Evolutionary conservation across 2,888 invertebrate genomes (phyloP).

Genomic region (Holacanthella duospinosa): DNA sequence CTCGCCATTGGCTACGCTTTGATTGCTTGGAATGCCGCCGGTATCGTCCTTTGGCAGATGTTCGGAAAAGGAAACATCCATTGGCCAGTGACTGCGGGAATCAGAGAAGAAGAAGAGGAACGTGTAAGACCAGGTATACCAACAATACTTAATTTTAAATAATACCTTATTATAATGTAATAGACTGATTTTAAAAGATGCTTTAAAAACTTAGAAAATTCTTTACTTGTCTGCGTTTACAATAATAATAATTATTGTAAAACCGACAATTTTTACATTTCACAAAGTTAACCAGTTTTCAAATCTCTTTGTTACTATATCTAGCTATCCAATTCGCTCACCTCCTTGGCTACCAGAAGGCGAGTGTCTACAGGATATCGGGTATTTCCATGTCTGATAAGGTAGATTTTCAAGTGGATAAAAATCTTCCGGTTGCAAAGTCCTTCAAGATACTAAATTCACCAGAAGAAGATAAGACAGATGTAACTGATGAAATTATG

Average conservation of each 20-base stretch:
- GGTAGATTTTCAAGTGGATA: background rate
- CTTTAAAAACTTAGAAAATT: background rate
- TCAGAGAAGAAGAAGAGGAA: conserved; percentile 52
- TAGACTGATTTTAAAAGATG: background rate
- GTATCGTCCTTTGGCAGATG: conserved; percentile 50
- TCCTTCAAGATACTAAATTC: too few species aligned
- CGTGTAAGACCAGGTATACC: conserved; percentile 49
- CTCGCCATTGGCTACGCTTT: conserved; percentile 54
- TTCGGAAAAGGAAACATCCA: conserved; percentile 52
- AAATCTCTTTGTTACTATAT: too few species aligned
- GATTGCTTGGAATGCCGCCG: conserved; percentile 62
- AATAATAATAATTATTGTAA: too few species aligned
- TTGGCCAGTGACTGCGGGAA: conserved; percentile 57
- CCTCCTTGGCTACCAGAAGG: background rate
- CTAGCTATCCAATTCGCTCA: background rate
- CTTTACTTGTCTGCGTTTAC: too few species aligned
- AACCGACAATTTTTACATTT: too few species aligned
- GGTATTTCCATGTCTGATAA: background rate
- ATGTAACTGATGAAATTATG: too few species aligned
- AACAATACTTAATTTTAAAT: background rate
- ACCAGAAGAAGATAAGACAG: too few species aligned
- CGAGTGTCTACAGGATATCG: background rate
- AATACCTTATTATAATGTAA: background rate
- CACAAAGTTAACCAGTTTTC: too few species aligned
- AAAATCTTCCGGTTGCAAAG: background rate